phyloP scores from a whole-genome alignment of 2,888 invertebrate genomes.

The Netelia melanura region DNA sequence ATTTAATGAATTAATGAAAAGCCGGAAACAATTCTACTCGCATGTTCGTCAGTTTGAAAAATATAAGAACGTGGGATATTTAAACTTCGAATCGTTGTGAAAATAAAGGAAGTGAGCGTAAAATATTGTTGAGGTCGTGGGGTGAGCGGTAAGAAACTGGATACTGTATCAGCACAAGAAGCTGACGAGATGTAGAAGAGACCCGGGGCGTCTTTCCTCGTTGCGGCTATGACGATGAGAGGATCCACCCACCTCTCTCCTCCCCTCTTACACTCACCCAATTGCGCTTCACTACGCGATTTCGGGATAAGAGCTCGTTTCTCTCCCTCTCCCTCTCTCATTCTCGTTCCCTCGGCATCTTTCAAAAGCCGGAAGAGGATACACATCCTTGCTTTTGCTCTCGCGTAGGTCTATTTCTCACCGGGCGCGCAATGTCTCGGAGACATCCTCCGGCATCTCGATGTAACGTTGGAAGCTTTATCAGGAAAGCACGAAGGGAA shows the following conservation, averaged over 20 bases:
- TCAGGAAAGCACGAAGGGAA: slow-evolving; percentile 53
- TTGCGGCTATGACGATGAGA: not conserved
- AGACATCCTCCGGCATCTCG: slow-evolving; percentile 41
- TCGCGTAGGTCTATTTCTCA: slow-evolving; percentile 51
- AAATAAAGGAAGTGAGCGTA: no score
- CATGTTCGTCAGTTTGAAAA: no score
- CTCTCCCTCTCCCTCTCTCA: slow-evolving; percentile 23
- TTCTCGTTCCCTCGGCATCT: not conserved
- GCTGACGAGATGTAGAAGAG: slow-evolving; percentile 8
- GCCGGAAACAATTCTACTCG: no score
- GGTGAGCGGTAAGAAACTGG: no score
- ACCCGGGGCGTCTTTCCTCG: slow-evolving; percentile 34
- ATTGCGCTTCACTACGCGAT: slow-evolving; percentile 49
- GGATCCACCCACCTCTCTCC: not conserved
- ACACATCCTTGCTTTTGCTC: slow-evolving; percentile 11
- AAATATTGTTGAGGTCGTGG: no score
- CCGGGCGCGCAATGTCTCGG: slow-evolving; percentile 41
- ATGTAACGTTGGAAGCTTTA: slow-evolving; percentile 62
- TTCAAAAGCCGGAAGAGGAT: slow-evolving; percentile 7
- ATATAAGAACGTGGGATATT: no score
- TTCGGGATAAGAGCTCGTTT: slow-evolving; percentile 49
- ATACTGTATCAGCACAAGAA: not conserved
- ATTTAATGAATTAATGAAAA: no score
- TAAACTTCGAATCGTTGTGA: no score
- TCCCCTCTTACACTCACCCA: slow-evolving; percentile 25